Evolutionary conservation across 1,140 invertebrate genomes (phyloP), one percentile per base, ranked within the genome.

Genomic region (Nymphalis io): DNA sequence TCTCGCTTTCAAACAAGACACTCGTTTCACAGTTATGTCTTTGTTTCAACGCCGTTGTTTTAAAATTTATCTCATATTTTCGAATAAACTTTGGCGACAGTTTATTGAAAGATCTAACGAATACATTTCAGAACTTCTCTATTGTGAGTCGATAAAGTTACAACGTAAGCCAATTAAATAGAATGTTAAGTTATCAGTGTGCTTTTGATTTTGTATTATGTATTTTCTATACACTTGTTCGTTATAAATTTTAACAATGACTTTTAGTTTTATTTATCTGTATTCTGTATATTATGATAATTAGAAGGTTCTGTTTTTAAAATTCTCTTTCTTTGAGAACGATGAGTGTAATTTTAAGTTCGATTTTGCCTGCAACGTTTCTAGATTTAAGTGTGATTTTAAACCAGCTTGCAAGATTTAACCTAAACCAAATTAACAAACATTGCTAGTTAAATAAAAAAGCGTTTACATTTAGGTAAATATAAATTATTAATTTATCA

Each of bases 11-110:
- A 61, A 51, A 51, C 46, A 18, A 61, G 23, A 42, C 42, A 33
- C 42, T 61, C 21, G 40, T 48, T 21, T 23, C 42, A 48, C 38
- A 21, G 59, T 60, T 51, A 15, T 55, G 57, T 40, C 57, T 59
- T 59, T 59, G 57, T 39, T 39, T 39, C 38, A 27, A 27, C 23
- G 60, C 23, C 60, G 51, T 65, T 57, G 62, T 65, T 65, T 57
- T 55, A 57, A 59, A 59, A 59, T 65, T 65, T 65, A 65, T 65
- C 48, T 21, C 38, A 57, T 65, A 48, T 57, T 55, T 40, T 55
- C 51, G 38, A 40, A 39, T 33, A 53, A 57, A 65, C 62, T 65
- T 65, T 57, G 27, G 51, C 20, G 53, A 57, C 62, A 57, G 16
- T 55, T 55, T 65, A 57, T 65, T 57, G 38, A 57, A 65, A 65